Evolutionary conservation across 2,113 vertebrate species (phyloP), one percentile per base, ranked within the genome.

Genomic region (Notarius quadriscutis): DNA sequence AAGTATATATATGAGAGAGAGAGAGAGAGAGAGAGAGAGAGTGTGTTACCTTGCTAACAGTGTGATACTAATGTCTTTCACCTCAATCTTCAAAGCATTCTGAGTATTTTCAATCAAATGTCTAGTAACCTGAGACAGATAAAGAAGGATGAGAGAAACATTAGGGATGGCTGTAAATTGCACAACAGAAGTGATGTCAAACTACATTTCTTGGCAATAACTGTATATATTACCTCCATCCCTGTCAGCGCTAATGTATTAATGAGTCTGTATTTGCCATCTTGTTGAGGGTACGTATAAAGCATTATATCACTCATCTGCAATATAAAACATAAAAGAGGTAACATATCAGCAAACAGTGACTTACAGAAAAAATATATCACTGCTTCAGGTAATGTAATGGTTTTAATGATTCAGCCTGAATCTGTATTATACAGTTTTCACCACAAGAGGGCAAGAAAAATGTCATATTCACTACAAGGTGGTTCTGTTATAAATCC

Each of bases 251-350:
- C 86, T 89, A 99, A 94, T 0, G 96, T 96, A 88, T 96, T 98
- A 93, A 97, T 99, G 91, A 99, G 95, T 88, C 94, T 95, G 93
- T 99, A 99, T 93, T 98, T 99, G 69, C 98, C 97, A 18, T 98
- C 97, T 92, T 99, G 98, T 93, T 99, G 97, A 69, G 98, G 98
- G 89, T 96, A 98, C 0, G 98, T 99, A 92, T 99, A 99, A n/a
- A 99, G 95, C 89, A 99, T 94, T 87, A 98, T 93, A 30, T 99
- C 98, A 30, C 96, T 99, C 97, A 99, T 99, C 98, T 99, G 89
- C 18, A 91, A 86, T 17, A 48, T 48, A 81, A 83, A 83, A 86
- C n/a, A 51, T 15, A 22, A n/a, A 72, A 60, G 5, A 20, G 0
- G 25, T 22, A 27, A 48, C 50, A 72, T 41, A 67, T 80, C 7